Conservation (phyloP, 2,797 vertebrate species). For the Crenuchus spilurus region DNA sequence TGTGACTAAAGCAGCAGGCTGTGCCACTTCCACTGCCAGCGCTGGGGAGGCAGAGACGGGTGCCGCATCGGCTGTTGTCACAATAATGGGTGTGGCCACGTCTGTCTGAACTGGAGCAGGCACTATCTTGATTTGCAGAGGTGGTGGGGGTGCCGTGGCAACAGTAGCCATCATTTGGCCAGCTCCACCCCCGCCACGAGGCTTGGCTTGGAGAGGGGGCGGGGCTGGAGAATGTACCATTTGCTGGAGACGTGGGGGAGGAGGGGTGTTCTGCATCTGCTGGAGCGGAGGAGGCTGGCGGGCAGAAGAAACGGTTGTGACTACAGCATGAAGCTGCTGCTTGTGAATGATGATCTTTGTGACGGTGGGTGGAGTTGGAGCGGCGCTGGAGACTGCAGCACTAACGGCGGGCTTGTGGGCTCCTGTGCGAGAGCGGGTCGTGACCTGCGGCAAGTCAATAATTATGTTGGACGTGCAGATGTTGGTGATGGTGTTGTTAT, state of each 20-base stretch:
- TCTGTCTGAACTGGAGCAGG: slow-evolving; percentile 73
- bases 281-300: slow-evolving; percentile 87
- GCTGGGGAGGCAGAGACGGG: slow-evolving; percentile 45
- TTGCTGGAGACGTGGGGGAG: slow-evolving; percentile 82
- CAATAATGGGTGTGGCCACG: slow-evolving; percentile 68
- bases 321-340: slow-evolving; percentile 67
- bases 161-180: slow-evolving; percentile 30
- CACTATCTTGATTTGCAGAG: slow-evolving; percentile 85
- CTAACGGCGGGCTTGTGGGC: slow-evolving; percentile 75
- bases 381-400: slow-evolving; percentile 45
- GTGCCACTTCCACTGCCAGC: slow-evolving; percentile 69
- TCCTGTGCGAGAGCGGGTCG: slow-evolving; percentile 76
- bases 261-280: slow-evolving; percentile 86
- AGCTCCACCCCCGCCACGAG: slow-evolving; percentile 67
- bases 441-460: slow-evolving; percentile 79
- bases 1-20: slow-evolving; percentile 58
- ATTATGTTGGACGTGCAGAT: slow-evolving; percentile 86
- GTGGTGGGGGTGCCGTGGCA: slow-evolving; percentile 74
- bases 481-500: slow-evolving; percentile 86
- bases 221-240: slow-evolving; percentile 83
- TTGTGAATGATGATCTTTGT: slow-evolving; percentile 90
- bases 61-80: slow-evolving; percentile 64
- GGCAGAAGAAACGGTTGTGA: slow-evolving; percentile 46
- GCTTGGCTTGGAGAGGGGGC: slow-evolving; percentile 85
- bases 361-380: slow-evolving; percentile 71